Evolutionary conservation across 2,888 invertebrate species (phyloP).

Genomic region (Eledone cirrhosa): DNA sequence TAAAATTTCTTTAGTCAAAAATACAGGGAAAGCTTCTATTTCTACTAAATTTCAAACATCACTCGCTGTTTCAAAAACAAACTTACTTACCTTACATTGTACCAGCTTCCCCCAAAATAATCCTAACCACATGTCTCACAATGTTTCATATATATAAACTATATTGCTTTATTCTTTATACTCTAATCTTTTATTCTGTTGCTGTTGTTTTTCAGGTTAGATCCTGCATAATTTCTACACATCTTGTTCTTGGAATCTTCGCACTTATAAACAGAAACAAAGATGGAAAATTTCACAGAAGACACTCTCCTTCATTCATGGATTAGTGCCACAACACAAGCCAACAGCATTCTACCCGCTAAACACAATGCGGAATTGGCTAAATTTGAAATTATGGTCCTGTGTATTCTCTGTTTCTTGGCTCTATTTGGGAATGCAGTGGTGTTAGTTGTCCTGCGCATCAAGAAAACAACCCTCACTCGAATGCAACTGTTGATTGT

Average conservation of each 20-base stretch:
- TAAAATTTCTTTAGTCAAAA: no score
- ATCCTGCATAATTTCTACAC: background rate
- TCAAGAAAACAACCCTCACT: constrained; percentile 70
- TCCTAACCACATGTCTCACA: no score
- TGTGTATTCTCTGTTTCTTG: constrained; percentile 52
- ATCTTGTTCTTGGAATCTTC: background rate
- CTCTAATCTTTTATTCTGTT: background rate
- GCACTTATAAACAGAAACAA: background rate
- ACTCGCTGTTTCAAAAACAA: no score
- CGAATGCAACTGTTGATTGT: constrained; percentile 78
- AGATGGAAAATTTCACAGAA: background rate
- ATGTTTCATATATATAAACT: no score
- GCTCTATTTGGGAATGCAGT: constrained; percentile 58
- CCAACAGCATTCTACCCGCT: background rate
- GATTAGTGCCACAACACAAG: background rate
- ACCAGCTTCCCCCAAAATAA: no score
- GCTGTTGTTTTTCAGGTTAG: background rate
- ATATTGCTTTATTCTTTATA: background rate
- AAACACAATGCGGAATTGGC: constrained; percentile 71
- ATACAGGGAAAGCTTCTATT: no score
- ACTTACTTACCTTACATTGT: no score
- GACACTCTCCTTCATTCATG: background rate
- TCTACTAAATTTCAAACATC: no score
- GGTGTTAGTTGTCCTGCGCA: constrained; percentile 52
- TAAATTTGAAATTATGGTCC: constrained; percentile 64